Evolutionary conservation across 2,797 vertebrate species (phyloP).

Genomic region (Telmatherina bonti): DNA sequence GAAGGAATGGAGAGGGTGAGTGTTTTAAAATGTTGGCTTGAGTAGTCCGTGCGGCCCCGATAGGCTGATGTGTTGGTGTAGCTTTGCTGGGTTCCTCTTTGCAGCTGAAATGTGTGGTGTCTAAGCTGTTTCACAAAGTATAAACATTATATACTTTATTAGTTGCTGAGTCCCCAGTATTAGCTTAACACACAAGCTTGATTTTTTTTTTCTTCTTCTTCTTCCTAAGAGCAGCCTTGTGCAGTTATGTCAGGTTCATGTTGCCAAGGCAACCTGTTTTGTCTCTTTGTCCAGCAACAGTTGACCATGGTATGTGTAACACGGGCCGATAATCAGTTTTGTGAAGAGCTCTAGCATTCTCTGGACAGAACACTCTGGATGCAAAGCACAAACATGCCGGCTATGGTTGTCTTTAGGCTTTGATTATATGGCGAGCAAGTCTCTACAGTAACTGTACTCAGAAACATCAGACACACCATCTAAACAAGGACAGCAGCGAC

Average conservation of each 20-base stretch:
- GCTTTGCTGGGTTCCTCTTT: slow-evolving; percentile 17
- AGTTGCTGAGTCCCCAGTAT: slow-evolving; percentile 23
- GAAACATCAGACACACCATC: slow-evolving; percentile 24
- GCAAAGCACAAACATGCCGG: slow-evolving; percentile 47
- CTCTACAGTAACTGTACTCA: slow-evolving; percentile 42
- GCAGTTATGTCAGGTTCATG: slow-evolving; percentile 53
- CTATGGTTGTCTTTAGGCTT: slow-evolving; percentile 50
- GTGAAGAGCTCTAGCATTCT: slow-evolving; percentile 58
- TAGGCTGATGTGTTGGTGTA: slow-evolving; percentile 22
- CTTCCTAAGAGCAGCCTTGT: slow-evolving; percentile 32
- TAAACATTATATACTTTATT: neutral
- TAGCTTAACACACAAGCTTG: slow-evolving; percentile 41
- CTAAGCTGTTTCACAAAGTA: slow-evolving; percentile 5
- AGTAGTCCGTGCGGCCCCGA: slow-evolving; percentile 22
- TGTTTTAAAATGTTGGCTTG: slow-evolving; percentile 32
- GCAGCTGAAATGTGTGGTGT: slow-evolving; percentile 15
- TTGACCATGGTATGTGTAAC: slow-evolving; percentile 63
- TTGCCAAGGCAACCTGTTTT: slow-evolving; percentile 74
- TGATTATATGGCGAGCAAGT: slow-evolving; percentile 41
- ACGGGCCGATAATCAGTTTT: slow-evolving; percentile 57
- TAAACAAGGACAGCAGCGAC: slow-evolving; percentile 29
- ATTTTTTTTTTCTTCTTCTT: slow-evolving; percentile 24
- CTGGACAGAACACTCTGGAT: slow-evolving; percentile 60
- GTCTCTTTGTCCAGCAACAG: slow-evolving; percentile 69
- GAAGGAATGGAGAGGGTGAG: slow-evolving; percentile 12